Evolutionary conservation across 2,113 vertebrate genomes (phyloP).

Genomic region (Etheostoma cragini): DNA sequence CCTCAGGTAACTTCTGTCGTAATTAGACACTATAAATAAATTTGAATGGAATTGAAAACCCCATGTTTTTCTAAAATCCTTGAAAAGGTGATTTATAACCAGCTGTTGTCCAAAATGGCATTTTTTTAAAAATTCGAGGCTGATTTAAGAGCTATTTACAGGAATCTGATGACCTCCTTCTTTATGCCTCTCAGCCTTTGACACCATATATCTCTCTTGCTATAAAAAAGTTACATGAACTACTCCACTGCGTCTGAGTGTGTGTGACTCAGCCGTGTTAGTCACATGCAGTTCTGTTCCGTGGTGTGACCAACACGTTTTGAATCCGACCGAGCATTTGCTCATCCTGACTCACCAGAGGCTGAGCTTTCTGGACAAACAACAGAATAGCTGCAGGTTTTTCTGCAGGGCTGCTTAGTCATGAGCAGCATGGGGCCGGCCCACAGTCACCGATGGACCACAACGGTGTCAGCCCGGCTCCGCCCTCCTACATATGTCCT

Average conservation of each 20-base stretch:
- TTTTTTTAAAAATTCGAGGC: neutral
- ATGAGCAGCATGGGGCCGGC: too few relatives aligned
- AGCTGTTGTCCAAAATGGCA: neutral
- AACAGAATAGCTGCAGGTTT: too few relatives aligned
- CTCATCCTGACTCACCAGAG: constrained; percentile 24
- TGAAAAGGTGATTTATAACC: neutral
- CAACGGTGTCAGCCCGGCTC: too few relatives aligned
- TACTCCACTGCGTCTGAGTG: neutral
- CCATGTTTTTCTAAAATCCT: neutral
- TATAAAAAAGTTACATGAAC: too few relatives aligned
- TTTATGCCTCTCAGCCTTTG: neutral
- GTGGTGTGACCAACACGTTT: neutral
- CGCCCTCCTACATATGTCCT: too few relatives aligned
- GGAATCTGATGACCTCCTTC: too few relatives aligned
- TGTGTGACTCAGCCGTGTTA: constrained; percentile 41
- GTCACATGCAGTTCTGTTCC: constrained; percentile 51
- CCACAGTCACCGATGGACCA: too few relatives aligned
- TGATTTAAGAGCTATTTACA: neutral
- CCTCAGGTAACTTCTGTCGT: too few relatives aligned
- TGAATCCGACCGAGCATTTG: constrained; percentile 4
- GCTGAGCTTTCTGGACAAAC: neutral
- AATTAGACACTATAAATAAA: too few relatives aligned
- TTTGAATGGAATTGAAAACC: neutral
- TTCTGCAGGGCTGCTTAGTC: too few relatives aligned
- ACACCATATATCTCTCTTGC: too few relatives aligned